Conservation (phyloP, 1,140 invertebrate genomes). For the Homalodisca vitripennis region DNA sequence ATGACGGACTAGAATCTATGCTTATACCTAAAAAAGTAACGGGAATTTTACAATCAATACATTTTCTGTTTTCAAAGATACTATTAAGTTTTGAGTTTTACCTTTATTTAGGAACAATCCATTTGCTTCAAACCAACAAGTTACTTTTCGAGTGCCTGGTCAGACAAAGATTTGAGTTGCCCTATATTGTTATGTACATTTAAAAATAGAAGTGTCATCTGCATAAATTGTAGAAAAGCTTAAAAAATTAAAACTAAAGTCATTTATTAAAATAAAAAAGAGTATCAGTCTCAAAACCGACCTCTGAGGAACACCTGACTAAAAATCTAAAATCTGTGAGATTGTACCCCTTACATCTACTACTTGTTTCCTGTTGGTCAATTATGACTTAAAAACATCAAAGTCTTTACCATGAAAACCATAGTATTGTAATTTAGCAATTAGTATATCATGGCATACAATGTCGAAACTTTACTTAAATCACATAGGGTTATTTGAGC, state of each 20-base stretch:
- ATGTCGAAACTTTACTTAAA: too few relatives aligned
- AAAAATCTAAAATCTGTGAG: not conserved
- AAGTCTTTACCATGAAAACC: too few relatives aligned
- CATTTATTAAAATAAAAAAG: slow-evolving; percentile 10
- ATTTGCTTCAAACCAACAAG: too few relatives aligned
- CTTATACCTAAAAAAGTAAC: too few relatives aligned
- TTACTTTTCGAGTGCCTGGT: not conserved
- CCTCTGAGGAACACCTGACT: slow-evolving; percentile 4
- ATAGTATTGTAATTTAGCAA: too few relatives aligned
- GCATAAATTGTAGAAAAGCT: not conserved
- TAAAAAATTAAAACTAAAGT: not conserved
- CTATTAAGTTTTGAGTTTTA: too few relatives aligned
- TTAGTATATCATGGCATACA: too few relatives aligned
- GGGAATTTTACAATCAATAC: not conserved
- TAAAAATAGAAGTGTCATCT: not conserved
- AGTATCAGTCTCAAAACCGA: slow-evolving; percentile 9
- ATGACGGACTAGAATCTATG: not conserved
- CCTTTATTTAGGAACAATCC: too few relatives aligned
- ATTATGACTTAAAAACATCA: too few relatives aligned
- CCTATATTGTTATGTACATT: not conserved
- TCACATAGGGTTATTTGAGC: too few relatives aligned
- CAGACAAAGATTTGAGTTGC: not conserved
- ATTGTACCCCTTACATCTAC: not conserved
- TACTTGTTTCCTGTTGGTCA: too few relatives aligned
- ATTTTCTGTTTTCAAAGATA: too few relatives aligned